Percentiles rank a stretch among this genome's conserved stretches.
phyloP scores from a whole-genome alignment of 2,113 vertebrate species.

The Piaya cayana region DNA sequence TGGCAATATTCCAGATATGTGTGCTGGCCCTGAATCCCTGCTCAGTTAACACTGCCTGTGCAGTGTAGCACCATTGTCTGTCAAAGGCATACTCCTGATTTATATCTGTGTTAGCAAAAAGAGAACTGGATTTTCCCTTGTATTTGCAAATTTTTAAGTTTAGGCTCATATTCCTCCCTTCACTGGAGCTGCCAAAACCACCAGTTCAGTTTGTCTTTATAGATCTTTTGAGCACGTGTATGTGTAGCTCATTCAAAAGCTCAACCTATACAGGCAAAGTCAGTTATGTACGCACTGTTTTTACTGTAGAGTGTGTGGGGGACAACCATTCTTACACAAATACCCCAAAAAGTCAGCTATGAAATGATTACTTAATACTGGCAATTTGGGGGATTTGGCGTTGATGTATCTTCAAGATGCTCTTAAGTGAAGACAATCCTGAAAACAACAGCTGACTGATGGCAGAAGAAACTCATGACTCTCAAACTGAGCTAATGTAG shows the following conservation, averaged over 20 bases:
- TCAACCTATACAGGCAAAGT: not conserved
- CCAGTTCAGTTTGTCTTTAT: not conserved
- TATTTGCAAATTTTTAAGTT: not conserved
- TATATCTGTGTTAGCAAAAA: conserved; percentile 28
- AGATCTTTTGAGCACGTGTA: not conserved
- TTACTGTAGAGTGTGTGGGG: not conserved
- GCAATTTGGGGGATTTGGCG: not conserved
- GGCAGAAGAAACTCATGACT: not conserved
- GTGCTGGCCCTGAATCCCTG: not conserved
- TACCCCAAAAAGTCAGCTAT: not conserved
- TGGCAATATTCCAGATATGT: conserved; percentile 28
- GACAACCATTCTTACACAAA: not conserved
- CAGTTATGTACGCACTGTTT: not conserved
- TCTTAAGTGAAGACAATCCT: not conserved
- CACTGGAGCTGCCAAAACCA: not conserved
- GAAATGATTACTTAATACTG: not conserved
- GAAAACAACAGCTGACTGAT: not conserved
- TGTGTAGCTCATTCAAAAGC: not conserved
- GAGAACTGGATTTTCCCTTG: not conserved
- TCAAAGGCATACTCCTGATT: not conserved
- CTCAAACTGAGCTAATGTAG: not conserved
- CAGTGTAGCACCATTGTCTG: not conserved
- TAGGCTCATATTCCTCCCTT: not conserved
- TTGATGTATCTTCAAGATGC: not conserved
- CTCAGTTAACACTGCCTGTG: not conserved